A percentile compares a stretch with the other conserved stretches of the same genome.
phyloP scores from a whole-genome alignment of 2,113 vertebrate species.

The Mus pahari region DNA sequence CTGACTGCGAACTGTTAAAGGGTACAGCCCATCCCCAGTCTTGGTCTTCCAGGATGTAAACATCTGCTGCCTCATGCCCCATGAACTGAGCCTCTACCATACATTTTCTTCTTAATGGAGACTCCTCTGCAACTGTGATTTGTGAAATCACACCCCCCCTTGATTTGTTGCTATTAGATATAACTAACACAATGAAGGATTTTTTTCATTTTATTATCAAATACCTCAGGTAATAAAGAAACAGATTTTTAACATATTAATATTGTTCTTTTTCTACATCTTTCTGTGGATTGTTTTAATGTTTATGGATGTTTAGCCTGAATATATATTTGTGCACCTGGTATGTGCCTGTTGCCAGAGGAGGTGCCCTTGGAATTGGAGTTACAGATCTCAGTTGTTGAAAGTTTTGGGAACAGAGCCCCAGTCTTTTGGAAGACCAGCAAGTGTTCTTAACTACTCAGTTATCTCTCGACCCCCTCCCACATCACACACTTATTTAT shows the following conservation, averaged over 20 bases:
- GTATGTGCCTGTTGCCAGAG: background rate
- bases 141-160: background rate
- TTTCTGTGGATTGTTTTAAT: background rate
- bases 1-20: background rate
- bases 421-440: background rate
- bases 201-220: constrained; percentile 31
- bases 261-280: background rate
- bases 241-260: constrained; percentile 25
- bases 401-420: background rate
- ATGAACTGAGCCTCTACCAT: background rate
- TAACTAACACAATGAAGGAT: background rate
- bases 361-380: background rate
- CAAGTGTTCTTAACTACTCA: background rate
- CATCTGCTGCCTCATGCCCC: background rate
- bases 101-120: background rate
- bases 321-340: background rate
- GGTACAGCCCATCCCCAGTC: background rate
- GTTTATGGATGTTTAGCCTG: background rate
- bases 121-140: background rate
- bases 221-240: background rate
- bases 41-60: background rate
- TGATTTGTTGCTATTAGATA: background rate
- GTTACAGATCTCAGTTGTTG: background rate
- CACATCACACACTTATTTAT: background rate
- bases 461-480: background rate